Base-by-base conservation (phyloP, 2,888 invertebrate species). In the Hydraecia micacea region DNA sequence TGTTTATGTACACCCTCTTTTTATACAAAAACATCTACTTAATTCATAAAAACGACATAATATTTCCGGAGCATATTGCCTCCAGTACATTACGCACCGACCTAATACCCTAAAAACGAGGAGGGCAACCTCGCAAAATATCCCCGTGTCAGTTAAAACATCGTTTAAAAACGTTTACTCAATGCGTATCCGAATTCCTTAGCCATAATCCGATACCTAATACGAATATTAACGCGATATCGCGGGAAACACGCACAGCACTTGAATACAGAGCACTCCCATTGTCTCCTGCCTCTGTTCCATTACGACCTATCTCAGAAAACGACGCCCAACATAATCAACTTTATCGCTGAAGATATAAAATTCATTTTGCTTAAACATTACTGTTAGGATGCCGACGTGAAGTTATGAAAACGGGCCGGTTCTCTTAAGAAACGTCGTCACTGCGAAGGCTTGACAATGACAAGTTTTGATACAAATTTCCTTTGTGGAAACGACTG, bases 391-490 rank as follows among this genome's bases (percentile, higher is more conserved):
- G 73, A 78, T 75, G 81, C 72, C 85, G 85, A 91, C 91, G 92
- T 92, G 91, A 67, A 91, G 92, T 92, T 92, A 92, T 92, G 92
- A 90, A 89, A 91, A 91, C 85, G 83, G 89, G 83, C 73, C 77
- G 86, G 84, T 87, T 89, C 86, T 81, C 84, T 86, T 81, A 87
- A 81, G 88, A 87, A 89, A 83, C 82, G 81, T 85, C 84, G 90
- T 86, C 88, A 86, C 89, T 86, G 80, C 81, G 88, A 86, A 85
- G 79, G 55, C 60, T 75, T 70, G 62, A 94, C 94, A 94, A 94
- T 93, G 92, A 90, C 87, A 80, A 88, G 93, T 93, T 94, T 91
- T 93, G 94, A 93, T 94, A 94, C 92, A 93, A 94, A 94, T 94
- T 94, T 94, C 93, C 93, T 93, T 92, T 92, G 91, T 90, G 88